Percentiles rank a stretch among this genome's conserved stretches.
phyloP scores from a whole-genome alignment of 2,113 vertebrate genomes.

The Anoura caudifer region DNA sequence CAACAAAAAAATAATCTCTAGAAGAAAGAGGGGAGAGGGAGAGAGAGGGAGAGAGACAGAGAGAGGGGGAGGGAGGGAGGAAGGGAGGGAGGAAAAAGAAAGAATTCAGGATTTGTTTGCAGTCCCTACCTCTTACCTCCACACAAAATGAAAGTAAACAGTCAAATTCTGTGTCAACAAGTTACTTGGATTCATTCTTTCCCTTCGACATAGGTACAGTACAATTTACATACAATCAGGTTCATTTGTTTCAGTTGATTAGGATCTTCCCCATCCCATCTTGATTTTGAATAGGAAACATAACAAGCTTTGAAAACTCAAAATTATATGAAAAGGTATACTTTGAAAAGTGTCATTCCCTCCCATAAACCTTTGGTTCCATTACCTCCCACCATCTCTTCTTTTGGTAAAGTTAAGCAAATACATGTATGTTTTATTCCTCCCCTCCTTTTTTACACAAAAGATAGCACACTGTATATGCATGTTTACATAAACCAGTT shows the following conservation, averaged over 20 bases:
- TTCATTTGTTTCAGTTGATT: neutral
- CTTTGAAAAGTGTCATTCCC: neutral
- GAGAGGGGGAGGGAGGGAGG: too few species aligned
- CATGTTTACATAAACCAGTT: neutral
- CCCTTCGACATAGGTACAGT: neutral
- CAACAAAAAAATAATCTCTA: slow-evolving; percentile 16
- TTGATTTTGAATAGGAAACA: neutral
- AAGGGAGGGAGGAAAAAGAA: neutral
- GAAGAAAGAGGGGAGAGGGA: neutral
- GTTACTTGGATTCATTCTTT: neutral
- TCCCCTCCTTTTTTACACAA: neutral
- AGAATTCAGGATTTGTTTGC: neutral
- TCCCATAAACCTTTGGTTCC: neutral
- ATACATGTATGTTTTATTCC: neutral
- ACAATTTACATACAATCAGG: neutral
- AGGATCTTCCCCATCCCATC: neutral
- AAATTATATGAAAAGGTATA: neutral
- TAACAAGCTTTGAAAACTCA: neutral
- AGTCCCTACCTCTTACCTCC: neutral
- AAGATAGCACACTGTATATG: neutral
- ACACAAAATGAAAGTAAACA: neutral
- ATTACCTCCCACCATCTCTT: neutral
- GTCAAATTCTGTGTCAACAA: neutral
- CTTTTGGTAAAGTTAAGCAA: neutral
- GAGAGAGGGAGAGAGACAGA: too few species aligned